Base-by-base conservation (phyloP, 1,140 invertebrate genomes). In the Drosophila eugracilis region DNA sequence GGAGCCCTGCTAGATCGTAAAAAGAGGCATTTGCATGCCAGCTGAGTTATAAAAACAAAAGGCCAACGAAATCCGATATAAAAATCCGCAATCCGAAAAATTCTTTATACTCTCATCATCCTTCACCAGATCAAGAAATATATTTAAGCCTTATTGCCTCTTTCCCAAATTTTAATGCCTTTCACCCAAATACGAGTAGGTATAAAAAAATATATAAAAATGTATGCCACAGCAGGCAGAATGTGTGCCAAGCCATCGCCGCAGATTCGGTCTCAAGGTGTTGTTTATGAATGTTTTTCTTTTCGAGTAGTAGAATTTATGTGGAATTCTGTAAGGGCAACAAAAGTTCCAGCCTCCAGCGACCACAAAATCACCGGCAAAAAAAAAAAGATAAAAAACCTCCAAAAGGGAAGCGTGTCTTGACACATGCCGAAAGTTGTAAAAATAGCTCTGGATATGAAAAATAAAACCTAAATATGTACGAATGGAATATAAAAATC, bases 341-440 rank as follows among this genome's bases (percentile, higher is more conserved):
- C 57, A 69, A 65, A 54, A 74, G 42, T 37, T 37, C 24, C 32
- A 47, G 70, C 70, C 59, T 32, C 65, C 65, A 59, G 37, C 41
- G 44, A 42, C 42, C 42, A 45, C 42, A 59, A 52, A 49, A 66
- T 26, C 50, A 36, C 19, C 39, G 52, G 19, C 36, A 42, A 42
- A 12, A 42, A 19, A 26, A 69, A 71, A 17, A 59, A 37, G 17
- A 30, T 54, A 14, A 48, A 57, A 79, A 76, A 30, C 14, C 41
- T 42, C 42, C 4, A 70, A 54, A 78, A 75, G 37, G 45, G 52
- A 60, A 83, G 74, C 58, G 58, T 42, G 28, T 45, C 73, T 53
- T 78, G 75, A 75, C 77, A 79, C 58, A 78, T 79, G 77, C 74
- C 75, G 52, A 55, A 81, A 65, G 72, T 69, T 59, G 17, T 74